Conservation (phyloP, 2,113 vertebrate genomes). For the Prunella fulvescens region DNA sequence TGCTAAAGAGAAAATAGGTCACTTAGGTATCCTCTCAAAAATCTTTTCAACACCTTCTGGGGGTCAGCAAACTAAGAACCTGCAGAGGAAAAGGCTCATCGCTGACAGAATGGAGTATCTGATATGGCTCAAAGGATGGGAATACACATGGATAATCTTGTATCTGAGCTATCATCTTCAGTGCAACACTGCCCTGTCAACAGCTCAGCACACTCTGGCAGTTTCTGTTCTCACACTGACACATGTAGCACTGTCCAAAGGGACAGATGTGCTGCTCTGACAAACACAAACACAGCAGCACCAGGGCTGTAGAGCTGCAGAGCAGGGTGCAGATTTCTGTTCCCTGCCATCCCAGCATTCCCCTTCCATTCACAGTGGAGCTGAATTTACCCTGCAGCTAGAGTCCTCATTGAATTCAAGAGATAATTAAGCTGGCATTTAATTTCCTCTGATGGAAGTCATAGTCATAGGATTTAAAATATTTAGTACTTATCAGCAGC, state of each 20-base stretch:
- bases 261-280: not conserved
- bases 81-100: not conserved
- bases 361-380: not conserved
- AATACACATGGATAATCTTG: not conserved
- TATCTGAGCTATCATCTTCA: not conserved
- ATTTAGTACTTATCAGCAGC: not conserved
- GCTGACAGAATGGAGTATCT: not conserved
- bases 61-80: not conserved
- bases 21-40: not conserved
- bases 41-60: not conserved
- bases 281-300: not conserved
- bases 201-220: not conserved
- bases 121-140: not conserved
- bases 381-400: not conserved
- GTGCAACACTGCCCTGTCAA: not conserved
- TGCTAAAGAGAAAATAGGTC: not conserved
- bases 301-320: accelerated
- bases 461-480: not conserved
- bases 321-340: not conserved
- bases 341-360: not conserved
- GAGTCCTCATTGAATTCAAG: not conserved
- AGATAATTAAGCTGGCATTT: not conserved
- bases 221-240: not conserved
- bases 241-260: not conserved
- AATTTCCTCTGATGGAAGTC: not conserved